Percentiles rank a stretch among this genome's conserved stretches.
These are phyloP conservation scores for Andrena chrysosceles DNA, from an alignment of 2,888 invertebrate genomes.

Conservation along the genomic window DNA sequence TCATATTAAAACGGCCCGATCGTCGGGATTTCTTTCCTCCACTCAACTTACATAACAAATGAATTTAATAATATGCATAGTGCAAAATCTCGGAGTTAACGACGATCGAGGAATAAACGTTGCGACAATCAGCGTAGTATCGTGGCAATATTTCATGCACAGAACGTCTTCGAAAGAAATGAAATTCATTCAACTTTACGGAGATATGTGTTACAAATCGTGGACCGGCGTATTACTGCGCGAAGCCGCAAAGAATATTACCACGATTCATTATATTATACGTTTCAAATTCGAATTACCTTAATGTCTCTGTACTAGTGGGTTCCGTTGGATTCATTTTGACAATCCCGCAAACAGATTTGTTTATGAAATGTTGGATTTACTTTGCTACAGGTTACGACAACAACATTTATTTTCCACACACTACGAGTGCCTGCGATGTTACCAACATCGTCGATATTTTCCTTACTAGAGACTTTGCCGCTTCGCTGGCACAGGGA, in stretches of 20 bases:
- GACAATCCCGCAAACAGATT: slow-evolving; percentile 3
- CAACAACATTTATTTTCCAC: slow-evolving; percentile 50
- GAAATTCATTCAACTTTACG: slow-evolving; percentile 2
- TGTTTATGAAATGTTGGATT: slow-evolving; percentile 6
- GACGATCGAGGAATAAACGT: no score
- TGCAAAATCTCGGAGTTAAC: background rate
- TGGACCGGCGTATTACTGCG: slow-evolving; percentile 21
- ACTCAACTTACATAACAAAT: background rate
- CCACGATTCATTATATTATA: background rate
- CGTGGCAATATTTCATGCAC: background rate
- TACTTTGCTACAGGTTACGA: slow-evolving; percentile 44
- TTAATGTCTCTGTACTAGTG: slow-evolving; percentile 77
- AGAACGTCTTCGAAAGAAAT: background rate
- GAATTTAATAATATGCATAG: background rate
- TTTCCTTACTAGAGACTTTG: slow-evolving; percentile 6
- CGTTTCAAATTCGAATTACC: slow-evolving; percentile 66
- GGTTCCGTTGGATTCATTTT: slow-evolving; percentile 80
- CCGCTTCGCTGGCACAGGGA: no score
- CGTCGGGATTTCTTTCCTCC: background rate
- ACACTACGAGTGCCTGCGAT: slow-evolving; percentile 6
- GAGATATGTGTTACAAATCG: slow-evolving; percentile 10
- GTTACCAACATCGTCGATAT: slow-evolving; percentile 20
- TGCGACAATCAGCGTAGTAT: no score
- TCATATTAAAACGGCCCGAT: background rate
- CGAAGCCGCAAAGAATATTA: slow-evolving; percentile 9